Base-by-base conservation (phyloP, 2,888 invertebrate species). In the Linnaemya tessellans region DNA sequence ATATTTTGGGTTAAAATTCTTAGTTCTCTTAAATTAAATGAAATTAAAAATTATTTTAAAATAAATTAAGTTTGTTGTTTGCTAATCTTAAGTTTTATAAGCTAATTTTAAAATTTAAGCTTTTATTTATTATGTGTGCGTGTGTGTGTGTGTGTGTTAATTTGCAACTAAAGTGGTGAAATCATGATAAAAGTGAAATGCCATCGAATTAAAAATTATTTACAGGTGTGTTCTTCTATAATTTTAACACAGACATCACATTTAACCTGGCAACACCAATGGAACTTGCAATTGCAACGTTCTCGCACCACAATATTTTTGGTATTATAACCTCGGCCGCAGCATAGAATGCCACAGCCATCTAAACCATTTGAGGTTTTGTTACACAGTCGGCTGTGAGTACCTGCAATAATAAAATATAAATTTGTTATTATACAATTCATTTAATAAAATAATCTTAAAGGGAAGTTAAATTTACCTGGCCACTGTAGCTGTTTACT, bases 191-290 rank as follows among this genome's bases (percentile, higher is more conserved):
- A 56, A 75, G n/a, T 56, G 22, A 68, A 58, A 60, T 60, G 67
- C 9, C 70, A 75, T 38, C 41, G 51, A 67, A 74, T 64, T 80
- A 30, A 84, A 74, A 80, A 73, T 84, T 94, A 98, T 94, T 98
- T 98, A 94, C 98, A 98, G 84, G 97, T 97, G 91, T 97, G 96
- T 74, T 96, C 94, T 90, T 98, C 97, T 83, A 95, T 94, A 90
- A 94, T 95, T 88, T 94, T 94, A 89, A 95, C 94, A 93, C 98
- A 98, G 73, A 96, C 96, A 93, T 97, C 96, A 93, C 98, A 98
- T 91, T 96, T 95, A 85, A 98, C 98, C 90, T 96, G 95, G 93
- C 98, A 98, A 94, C 98, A 99, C 98, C 98, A 98, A 92, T 97
- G 97, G 93, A 98, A 98, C 92, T 96, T 96, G 94, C 98, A 98